Evolutionary conservation across 2,113 vertebrate species (phyloP).

Genomic region (Pomatostomus ruficeps): DNA sequence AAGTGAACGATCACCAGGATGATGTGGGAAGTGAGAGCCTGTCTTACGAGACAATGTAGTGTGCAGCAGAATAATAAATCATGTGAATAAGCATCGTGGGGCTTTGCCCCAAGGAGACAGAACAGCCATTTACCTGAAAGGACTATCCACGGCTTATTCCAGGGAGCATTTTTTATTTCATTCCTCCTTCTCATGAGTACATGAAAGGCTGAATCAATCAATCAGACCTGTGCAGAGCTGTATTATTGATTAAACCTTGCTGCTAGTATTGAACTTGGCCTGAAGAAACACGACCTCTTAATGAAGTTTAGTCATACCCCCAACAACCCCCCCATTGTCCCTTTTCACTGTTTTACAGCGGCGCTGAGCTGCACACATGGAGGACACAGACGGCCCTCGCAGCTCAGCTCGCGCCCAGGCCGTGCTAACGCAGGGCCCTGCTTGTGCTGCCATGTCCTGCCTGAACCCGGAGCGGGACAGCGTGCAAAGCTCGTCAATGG

Average conservation of each 20-base stretch:
- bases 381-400: not conserved
- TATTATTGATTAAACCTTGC: not conserved
- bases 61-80: not conserved
- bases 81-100: not conserved
- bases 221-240: not conserved
- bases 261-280: not conserved
- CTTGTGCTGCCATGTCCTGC: not conserved
- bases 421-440: not conserved
- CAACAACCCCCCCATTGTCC: not conserved
- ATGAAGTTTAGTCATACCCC: not conserved
- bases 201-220: not conserved
- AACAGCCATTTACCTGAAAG: not conserved
- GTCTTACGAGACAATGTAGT: not conserved
- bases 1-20: not conserved
- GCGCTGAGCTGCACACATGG: not conserved
- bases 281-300: not conserved
- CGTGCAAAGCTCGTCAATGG: too few relatives aligned
- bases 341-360: not conserved
- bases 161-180: not conserved
- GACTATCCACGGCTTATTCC: not conserved
- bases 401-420: not conserved
- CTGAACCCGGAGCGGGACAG: too few relatives aligned
- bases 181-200: not conserved
- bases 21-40: not conserved
- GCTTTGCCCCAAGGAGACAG: not conserved